Percentiles rank a stretch among this genome's conserved stretches.
Conservation (phyloP, 2,888 invertebrate species). For the Macrophya alboannulata region DNA sequence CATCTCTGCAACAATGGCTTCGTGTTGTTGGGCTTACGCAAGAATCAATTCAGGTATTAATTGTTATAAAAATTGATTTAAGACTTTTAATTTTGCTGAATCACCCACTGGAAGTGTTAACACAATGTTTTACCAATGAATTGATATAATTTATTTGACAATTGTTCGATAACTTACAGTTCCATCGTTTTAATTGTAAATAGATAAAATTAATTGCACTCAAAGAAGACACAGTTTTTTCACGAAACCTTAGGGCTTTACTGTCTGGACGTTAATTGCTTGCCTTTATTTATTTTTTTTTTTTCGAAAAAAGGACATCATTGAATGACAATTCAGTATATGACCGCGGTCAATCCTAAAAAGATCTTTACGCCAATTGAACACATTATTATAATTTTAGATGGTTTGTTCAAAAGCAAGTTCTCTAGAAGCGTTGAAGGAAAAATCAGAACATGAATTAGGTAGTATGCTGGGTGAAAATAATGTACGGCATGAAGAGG, state of each 20-base stretch:
- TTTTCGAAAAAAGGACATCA: not conserved
- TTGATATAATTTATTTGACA: not conserved
- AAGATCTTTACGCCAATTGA: not conserved
- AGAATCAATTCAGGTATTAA: slow-evolving; percentile 86
- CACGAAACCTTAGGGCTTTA: not conserved
- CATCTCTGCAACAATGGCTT: slow-evolving; percentile 94
- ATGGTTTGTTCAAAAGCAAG: slow-evolving; percentile 87
- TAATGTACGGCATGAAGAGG: slow-evolving; percentile 88
- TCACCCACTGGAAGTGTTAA: not conserved
- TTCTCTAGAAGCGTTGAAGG: slow-evolving; percentile 91
- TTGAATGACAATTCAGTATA: not conserved
- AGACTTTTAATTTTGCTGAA: slow-evolving; percentile 47
- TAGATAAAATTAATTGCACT: not conserved
- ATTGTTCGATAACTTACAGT: not conserved
- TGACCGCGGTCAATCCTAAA: not conserved
- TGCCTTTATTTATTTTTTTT: too few species aligned
- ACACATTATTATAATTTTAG: slow-evolving; percentile 76
- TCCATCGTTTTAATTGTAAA: not conserved
- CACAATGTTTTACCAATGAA: not conserved
- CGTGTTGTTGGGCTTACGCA: slow-evolving; percentile 92
- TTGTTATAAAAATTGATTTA: not conserved
- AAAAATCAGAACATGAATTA: slow-evolving; percentile 92
- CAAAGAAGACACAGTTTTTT: not conserved
- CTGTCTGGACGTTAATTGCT: not conserved
- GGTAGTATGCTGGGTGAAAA: slow-evolving; percentile 86